Evolutionary conservation across 1,140 invertebrate genomes (phyloP), one percentile per base, ranked within the genome.

Genomic region (Agrilus planipennis): DNA sequence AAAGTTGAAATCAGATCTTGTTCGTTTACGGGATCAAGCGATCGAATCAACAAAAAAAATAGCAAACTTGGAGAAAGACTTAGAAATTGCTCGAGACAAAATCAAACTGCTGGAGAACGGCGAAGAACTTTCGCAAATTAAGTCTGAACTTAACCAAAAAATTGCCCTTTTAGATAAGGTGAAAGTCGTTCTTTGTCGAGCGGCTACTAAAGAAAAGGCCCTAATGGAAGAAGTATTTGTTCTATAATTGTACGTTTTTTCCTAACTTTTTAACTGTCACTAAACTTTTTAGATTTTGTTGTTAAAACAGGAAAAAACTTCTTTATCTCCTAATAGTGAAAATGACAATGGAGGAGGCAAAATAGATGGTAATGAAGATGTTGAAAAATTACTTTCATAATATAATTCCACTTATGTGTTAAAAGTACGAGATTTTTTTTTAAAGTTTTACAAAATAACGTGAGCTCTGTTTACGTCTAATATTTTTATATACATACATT

Each of bases 191-290:
- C 51, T 75, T 28, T 65, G 70, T 27, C 59, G 62, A 39, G 71
- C 72, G 16, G 69, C 70, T 6, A 43, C 57, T 3, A 72, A 72
- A 52, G 72, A 74, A 46, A 72, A 70, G 47, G 49, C 57, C 10
- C 58, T 74, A 32, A 53, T 67, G 4, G 63, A 71, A 42, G 63
- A 67, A 46, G 71, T 71, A 45, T 35, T 18, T 38, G 9, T 41
- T 36, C 3, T 3, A 4, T 1, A 41, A 12, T 32, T n/a, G n/a
- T n/a, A n/a, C n/a, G n/a, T n/a, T n/a, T 32, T 9, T 37, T 31
- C 14, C n/a, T n/a, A n/a, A n/a, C n/a, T n/a, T n/a, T n/a, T n/a
- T n/a, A n/a, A n/a, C n/a, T n/a, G n/a, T n/a, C n/a, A n/a, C n/a
- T n/a, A n/a, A n/a, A n/a, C n/a, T n/a, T n/a, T n/a, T n/a, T n/a